A percentile compares a stretch with the other conserved stretches of the same genome.
These are phyloP conservation scores for Magallana angulata DNA, from an alignment of 1,140 invertebrate genomes.

Conservation along the genomic window DNA sequence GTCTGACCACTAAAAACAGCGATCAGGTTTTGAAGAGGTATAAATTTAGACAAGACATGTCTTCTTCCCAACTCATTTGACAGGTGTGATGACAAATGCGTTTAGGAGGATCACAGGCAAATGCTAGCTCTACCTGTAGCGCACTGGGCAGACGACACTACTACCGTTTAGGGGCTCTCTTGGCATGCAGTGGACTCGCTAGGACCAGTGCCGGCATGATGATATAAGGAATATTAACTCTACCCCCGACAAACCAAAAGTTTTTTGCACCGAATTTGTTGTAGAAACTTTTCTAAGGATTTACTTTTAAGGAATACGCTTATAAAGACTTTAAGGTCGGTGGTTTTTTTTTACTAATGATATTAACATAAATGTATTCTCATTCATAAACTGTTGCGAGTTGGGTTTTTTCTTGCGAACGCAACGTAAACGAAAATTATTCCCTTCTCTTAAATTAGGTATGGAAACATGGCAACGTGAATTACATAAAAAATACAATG, in stretches of 20 bases:
- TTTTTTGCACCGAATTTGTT: slow-evolving; percentile 16
- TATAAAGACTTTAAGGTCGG: neutral
- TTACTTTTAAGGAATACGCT: neutral
- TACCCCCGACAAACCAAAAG: neutral
- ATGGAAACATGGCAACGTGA: too few species aligned
- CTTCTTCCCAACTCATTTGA: slow-evolving; percentile 15
- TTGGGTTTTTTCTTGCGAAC: neutral
- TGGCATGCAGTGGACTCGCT: neutral
- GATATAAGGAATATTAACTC: slow-evolving; percentile 21
- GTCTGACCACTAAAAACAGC: slow-evolving; percentile 15
- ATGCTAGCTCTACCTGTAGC: slow-evolving; percentile 26
- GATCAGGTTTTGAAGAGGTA: slow-evolving; percentile 14
- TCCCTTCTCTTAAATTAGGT: too few species aligned
- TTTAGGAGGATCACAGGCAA: slow-evolving; percentile 6
- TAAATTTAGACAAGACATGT: slow-evolving; percentile 32
- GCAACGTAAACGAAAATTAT: too few species aligned
- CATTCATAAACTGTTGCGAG: slow-evolving; percentile 17
- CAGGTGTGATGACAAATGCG: slow-evolving; percentile 34
- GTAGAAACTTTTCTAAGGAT: slow-evolving; percentile 27
- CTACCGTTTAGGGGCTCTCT: neutral
- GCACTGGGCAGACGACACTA: slow-evolving; percentile 9
- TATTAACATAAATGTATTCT: neutral
- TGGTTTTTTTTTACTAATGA: neutral
- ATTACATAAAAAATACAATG: too few species aligned
- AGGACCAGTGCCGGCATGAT: slow-evolving; percentile 31